Base-by-base conservation (phyloP, 2,797 vertebrate genomes). In the Paguma larvata region DNA sequence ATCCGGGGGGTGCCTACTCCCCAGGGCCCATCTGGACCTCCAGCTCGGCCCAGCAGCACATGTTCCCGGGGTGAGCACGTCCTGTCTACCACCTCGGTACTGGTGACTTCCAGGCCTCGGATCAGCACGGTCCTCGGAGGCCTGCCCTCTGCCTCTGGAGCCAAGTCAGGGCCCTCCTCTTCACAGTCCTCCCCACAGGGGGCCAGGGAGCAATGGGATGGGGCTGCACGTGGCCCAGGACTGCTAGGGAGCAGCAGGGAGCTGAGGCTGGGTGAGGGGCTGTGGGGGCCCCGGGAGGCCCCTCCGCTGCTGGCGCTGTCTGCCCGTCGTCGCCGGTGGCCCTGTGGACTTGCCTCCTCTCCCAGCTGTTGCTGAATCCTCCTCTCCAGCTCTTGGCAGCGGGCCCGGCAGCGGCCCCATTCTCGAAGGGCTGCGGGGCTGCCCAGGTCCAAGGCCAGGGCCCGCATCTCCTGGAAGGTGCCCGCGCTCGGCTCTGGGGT, bases 91-190 rank as follows among this genome's bases (percentile, higher is more conserved):
- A 99, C 99, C 98, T 99, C 99, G 13, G 99, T 99, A 97, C 99
- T 99, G 99, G 99, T 99, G 97, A 99, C 99, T 97, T 99, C 99
- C 96, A 99, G 99, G 2, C 99, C 99, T 83, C 99, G 98, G 94
- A 99, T 99, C 83, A 98, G 92, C 92, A 99, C 99, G 0, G 99
- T 83, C 56, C 91, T 85, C 0, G 93, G 97, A 18, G 91, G 93
- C n/a, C 96, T 87, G 97, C 91, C 41, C 34, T 95, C 56, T 65
- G 83, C 83, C 90, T 96, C 84, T 9, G 91, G 41, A 75, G 85
- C 51, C 68, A 88, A 63, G 18, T 95, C 92, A 0, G 83, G 65
- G 41, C 46, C 68, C 97, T 51, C 98, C 94, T 85, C 98, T 41
- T 97, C 97, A 63, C 12, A 93, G 91, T 97, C 96, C 83, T 98